Evolutionary conservation across 2,888 invertebrate species (phyloP), one percentile per base, ranked within the genome.

Genomic region (Amiota communis): DNA sequence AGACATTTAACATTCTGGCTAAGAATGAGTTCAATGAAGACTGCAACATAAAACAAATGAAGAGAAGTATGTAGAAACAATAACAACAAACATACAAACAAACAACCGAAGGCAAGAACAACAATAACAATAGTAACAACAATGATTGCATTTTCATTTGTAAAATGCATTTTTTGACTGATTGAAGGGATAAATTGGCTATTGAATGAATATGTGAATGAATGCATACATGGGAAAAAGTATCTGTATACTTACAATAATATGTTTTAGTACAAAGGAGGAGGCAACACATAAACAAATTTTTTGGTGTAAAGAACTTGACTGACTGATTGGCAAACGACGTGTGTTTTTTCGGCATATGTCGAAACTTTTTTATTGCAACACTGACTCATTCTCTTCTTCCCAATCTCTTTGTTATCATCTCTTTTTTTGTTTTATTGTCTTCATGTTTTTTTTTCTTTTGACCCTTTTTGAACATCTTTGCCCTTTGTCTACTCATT

Each of bases 161-260:
- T 53, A 53, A 68, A n/a, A 68, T 68, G 67, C 67, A 68, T 23
- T 68, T 68, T 65, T 68, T 68, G 59, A 59, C 59, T 59, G 20
- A 59, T 20, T 59, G 59, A 59, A 15, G 15, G 59, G 17, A 9
- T 17, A 20, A n/a, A 10, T 57, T 8, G 12, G 4, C 53, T 17
- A 59, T 6, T 59, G 59, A 59, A 59, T 59, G 59, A 59, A 59
- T 59, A 36, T 2, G 36, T 36, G 36, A 23, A 23, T 23, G 36
- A 36, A 36, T 36, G 36, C 36, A 36, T 36, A 36, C 36, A 36
- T 36, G 36, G 36, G 36, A 36, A 36, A 36, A 36, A 36, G 36
- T 36, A 6, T 36, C 36, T 36, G 36, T 6, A 36, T 36, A 36
- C 36, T 36, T 36, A 6, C 36, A 36, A 36, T 36, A 36, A 36